Evolutionary conservation across 1,140 invertebrate genomes (phyloP).

Genomic region (Drosophila ambigua): DNA sequence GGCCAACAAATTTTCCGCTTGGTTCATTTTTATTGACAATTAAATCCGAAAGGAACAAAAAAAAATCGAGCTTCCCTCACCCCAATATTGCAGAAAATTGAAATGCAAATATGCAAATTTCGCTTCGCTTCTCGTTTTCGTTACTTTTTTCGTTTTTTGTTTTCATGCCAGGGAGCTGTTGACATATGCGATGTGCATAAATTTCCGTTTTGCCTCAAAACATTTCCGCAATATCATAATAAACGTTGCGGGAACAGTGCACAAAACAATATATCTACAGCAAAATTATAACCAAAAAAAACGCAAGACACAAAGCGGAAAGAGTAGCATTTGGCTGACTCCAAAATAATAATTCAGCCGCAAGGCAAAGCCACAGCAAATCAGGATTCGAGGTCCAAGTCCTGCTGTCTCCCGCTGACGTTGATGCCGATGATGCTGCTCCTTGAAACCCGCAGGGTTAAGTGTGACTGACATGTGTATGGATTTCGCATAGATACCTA

Average conservation of each 20-base stretch:
- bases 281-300: conserved; percentile 52
- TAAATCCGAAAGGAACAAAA: conserved; percentile 64
- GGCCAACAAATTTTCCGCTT: conserved; percentile 83
- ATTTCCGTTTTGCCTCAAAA: conserved; percentile 71
- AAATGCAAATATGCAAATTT: conserved; percentile 82
- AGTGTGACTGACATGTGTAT: conserved; percentile 80
- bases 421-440: conserved; percentile 8
- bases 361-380: conserved; percentile 72
- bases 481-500: conserved; percentile 56
- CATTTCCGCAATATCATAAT: conserved; percentile 78
- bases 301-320: conserved; percentile 24
- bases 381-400: conserved; percentile 47
- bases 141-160: conserved; percentile 17
- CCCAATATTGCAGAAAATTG: conserved; percentile 56
- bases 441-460: conserved; percentile 58
- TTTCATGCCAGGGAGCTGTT: conserved; percentile 51
- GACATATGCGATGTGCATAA: conserved; percentile 80
- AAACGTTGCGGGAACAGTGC: conserved; percentile 60
- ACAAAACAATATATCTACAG: conserved; percentile 41
- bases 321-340: conserved; percentile 63
- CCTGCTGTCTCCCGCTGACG: conserved; percentile 28
- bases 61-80: conserved; percentile 36
- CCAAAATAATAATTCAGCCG: conserved; percentile 74
- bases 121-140: conserved; percentile 26
- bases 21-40: conserved; percentile 83